These are phyloP conservation scores for Clepsis dumicolana DNA, from an alignment of 2,888 invertebrate species.

Conservation along the genomic window DNA sequence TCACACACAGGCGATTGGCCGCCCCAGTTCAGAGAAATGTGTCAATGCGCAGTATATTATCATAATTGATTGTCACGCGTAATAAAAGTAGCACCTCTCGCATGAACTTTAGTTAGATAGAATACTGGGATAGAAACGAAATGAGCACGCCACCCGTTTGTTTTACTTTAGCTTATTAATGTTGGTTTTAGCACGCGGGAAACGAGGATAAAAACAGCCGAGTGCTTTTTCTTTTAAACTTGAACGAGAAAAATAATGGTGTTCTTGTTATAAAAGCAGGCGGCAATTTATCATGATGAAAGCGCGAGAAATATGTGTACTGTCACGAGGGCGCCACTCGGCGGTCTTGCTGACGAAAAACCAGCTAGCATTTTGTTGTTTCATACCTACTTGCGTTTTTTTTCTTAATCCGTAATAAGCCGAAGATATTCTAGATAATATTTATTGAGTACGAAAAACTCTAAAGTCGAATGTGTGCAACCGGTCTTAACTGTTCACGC, in stretches of 20 bases:
- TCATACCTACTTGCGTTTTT: neutral
- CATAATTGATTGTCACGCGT: conserved; percentile 28
- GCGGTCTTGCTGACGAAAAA: neutral
- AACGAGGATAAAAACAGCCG: conserved; percentile 11
- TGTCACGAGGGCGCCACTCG: neutral
- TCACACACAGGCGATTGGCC: conserved; percentile 20
- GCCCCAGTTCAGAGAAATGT: conserved; percentile 39
- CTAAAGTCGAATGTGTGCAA: conserved; percentile 24
- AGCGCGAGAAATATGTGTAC: neutral
- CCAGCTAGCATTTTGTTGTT: neutral
- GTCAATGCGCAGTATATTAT: conserved; percentile 23
- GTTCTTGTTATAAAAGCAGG: neutral
- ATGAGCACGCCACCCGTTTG: conserved; percentile 25
- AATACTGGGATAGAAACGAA: conserved; percentile 25
- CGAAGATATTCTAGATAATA: neutral
- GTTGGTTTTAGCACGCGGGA: conserved; percentile 1
- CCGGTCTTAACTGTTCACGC: conserved; percentile 28
- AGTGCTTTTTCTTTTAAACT: conserved; percentile 5
- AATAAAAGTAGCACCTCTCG: conserved; percentile 28
- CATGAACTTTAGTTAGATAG: conserved; percentile 4
- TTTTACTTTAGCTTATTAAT: conserved; percentile 35
- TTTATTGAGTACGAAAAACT: neutral
- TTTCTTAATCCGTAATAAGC: neutral
- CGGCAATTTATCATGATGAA: neutral
- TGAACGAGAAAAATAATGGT: conserved; percentile 8